A percentile compares a stretch with the other conserved stretches of the same genome.
Conservation (phyloP, 2,797 vertebrate species). For the Carduelis carduelis region DNA sequence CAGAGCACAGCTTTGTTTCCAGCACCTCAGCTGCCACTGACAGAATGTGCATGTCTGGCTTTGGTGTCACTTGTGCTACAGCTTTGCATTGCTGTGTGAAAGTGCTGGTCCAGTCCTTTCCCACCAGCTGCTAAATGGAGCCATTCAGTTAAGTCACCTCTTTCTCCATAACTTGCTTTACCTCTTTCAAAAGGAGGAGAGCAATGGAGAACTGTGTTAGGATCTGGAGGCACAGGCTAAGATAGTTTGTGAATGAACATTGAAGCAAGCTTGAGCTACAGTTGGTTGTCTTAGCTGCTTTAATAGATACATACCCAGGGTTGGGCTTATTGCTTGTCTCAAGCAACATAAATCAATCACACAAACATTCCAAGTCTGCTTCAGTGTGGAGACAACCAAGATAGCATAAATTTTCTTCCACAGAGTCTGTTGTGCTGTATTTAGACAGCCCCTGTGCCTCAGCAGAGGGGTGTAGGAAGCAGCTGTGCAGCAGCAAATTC, state of each 20-base stretch:
- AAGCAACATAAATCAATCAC: not conserved
- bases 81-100: not conserved
- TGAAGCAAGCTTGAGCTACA: not conserved
- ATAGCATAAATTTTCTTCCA: not conserved
- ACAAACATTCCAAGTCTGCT: not conserved
- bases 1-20: not conserved
- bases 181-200: not conserved
- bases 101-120: not conserved
- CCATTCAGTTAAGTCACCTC: not conserved
- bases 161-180: not conserved
- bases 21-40: not conserved
- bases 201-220: accelerated
- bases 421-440: not conserved
- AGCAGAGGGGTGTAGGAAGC: not conserved
- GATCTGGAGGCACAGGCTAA: not conserved
- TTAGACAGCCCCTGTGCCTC: not conserved
- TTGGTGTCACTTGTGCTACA: not conserved
- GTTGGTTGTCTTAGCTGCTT: not conserved
- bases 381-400: not conserved
- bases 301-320: accelerated
- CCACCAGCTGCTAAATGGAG: not conserved
- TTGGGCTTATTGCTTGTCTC: not conserved
- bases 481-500: constrained; percentile 45
- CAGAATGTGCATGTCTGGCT: not conserved
- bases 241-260: not conserved